phyloP scores from a whole-genome alignment of 2,888 invertebrate genomes.

The Ochlodes sylvanus region DNA sequence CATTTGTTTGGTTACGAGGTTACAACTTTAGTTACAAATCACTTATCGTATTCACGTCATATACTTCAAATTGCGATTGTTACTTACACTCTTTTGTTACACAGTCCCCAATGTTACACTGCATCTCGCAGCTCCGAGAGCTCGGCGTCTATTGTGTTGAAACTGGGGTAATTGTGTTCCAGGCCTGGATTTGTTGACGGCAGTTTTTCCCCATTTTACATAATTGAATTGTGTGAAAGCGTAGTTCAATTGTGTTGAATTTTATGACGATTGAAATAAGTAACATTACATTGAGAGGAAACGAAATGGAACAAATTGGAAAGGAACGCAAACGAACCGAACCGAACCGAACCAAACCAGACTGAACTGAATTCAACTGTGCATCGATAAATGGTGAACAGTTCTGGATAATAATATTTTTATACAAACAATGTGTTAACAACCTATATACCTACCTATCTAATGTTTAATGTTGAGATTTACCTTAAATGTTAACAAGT shows the following conservation, averaged over 20 bases:
- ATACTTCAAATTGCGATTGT: background rate
- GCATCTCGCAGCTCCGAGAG: background rate
- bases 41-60: background rate
- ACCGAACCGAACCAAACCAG: too few relatives aligned
- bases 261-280: background rate
- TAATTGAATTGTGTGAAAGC: conserved; percentile 4
- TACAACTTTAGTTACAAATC: too few relatives aligned
- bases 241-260: conserved; percentile 4
- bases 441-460: too few relatives aligned
- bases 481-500: too few relatives aligned
- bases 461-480: too few relatives aligned
- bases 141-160: conserved; percentile 7
- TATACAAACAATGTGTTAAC: too few relatives aligned
- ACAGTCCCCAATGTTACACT: background rate
- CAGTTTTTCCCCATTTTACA: conserved; percentile 5
- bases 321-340: too few relatives aligned
- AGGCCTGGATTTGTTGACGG: background rate
- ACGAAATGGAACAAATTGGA: too few relatives aligned
- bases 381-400: too few relatives aligned
- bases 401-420: too few relatives aligned
- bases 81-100: background rate
- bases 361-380: too few relatives aligned
- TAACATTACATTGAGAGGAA: background rate
- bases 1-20: too few relatives aligned
- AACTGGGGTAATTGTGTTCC: conserved; percentile 20